A percentile compares a stretch with the other conserved stretches of the same genome.
These are phyloP conservation scores for Hylaeus anthracinus DNA, from an alignment of 1,140 invertebrate genomes.

Conservation along the genomic window DNA sequence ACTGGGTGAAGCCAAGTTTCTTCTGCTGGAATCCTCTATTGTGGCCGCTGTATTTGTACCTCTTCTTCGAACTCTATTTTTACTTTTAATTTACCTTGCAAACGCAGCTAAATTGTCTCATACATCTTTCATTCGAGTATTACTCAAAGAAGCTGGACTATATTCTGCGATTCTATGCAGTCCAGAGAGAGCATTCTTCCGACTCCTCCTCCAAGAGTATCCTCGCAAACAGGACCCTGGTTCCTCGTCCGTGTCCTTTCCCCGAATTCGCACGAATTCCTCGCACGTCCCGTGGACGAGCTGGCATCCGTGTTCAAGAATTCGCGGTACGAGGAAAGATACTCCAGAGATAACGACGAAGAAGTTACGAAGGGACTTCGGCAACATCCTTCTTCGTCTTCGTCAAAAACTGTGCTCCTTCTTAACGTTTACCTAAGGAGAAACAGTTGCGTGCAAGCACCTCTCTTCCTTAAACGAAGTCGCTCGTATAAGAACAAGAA, in stretches of 20 bases:
- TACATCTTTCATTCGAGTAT: too few species aligned
- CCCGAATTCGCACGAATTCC: conserved; percentile 61
- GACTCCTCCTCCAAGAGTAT: background rate
- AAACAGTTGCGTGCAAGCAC: too few species aligned
- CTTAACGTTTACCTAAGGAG: too few species aligned
- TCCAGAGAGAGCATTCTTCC: background rate
- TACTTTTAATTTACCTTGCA: background rate
- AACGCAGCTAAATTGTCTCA: too few species aligned
- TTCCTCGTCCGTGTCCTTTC: conserved; percentile 42
- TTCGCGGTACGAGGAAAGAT: conserved; percentile 31
- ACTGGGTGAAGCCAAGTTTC: background rate
- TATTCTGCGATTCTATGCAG: too few species aligned
- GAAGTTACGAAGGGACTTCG: conserved; percentile 21
- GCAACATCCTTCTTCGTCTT: background rate
- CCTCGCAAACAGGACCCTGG: conserved; percentile 27
- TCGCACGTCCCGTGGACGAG: conserved; percentile 56
- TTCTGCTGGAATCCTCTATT: too few species aligned
- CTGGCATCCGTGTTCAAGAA: conserved; percentile 49
- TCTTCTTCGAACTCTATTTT: background rate
- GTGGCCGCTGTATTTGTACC: background rate
- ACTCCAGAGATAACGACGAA: conserved; percentile 39
- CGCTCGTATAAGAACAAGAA: too few species aligned
- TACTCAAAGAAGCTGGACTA: too few species aligned
- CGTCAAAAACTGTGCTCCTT: background rate
- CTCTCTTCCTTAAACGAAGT: too few species aligned